Evolutionary conservation across 2,888 invertebrate species (phyloP), one percentile per base, ranked within the genome.

Genomic region (Metallyticus violacea): DNA sequence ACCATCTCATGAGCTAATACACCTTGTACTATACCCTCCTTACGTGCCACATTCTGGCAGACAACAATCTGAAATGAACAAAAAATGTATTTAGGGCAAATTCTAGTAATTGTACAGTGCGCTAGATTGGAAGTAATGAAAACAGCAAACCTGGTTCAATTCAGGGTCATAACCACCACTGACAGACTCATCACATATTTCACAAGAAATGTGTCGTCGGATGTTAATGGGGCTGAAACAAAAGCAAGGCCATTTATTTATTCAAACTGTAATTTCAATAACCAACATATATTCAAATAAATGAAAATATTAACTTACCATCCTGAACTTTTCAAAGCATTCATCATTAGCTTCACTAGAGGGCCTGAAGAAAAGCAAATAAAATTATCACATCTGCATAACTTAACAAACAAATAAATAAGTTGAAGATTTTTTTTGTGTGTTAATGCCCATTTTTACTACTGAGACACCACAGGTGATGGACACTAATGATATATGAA

Each of bases 1-100:
- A 99, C 96, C 94, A 99, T 94, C 92, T 99, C 99, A 90, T 99
- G 99, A 0, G 96, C 95, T 79, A 99, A 91, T 0, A 98, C 96
- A 27, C 96, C 96, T 91, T 96, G 96, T 0, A 97, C 94, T 91
- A 95, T 93, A 15, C 95, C 94, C 90, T 95, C 93, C 29, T 93
- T 93, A 26, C 92, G 93, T 0, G 96, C 95, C 86, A 95, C 95
- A 91, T 99, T 99, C 91, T 98, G 97, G 90, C 99, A 99, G 1
- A 99, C 94, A 0, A 99, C 96, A 88, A 99, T 95, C 96, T 96
- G 91, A 9, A 79, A 27, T 7, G n/a, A 79, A 28, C 2, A 28
- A 28, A 2, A 26, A 79, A 1, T 79, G 27, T 26, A 7, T 26
- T n/a, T 1, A 40, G 40, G 9, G 2, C 9, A 9, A 1, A 40